Percentiles rank a stretch among this genome's conserved stretches.
Conservation (phyloP, 1,140 invertebrate genomes). For the Periplaneta americana region DNA sequence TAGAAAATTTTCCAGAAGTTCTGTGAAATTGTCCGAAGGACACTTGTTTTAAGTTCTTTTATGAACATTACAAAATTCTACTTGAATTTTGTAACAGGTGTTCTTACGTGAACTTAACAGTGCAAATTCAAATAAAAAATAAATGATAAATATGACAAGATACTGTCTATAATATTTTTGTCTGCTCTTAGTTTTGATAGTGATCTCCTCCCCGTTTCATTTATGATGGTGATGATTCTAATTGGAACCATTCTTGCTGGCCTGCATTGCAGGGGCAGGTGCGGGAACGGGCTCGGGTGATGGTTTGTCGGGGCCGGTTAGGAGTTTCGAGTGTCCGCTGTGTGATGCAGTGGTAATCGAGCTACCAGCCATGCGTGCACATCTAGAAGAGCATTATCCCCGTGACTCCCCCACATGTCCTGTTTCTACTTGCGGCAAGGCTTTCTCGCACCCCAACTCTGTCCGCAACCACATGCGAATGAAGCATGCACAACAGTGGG, state of each 20-base stretch:
- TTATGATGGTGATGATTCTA: background rate
- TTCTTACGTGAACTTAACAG: background rate
- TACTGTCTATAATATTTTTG: background rate
- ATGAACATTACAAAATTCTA: background rate
- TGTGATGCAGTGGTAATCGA: slow-evolving; percentile 57
- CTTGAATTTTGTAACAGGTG: background rate
- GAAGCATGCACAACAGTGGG: slow-evolving; percentile 72
- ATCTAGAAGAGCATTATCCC: slow-evolving; percentile 74
- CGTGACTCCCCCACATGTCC: slow-evolving; percentile 73
- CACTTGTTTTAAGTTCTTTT: background rate
- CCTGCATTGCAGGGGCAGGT: slow-evolving; percentile 17
- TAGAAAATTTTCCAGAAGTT: background rate
- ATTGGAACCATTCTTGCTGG: slow-evolving; percentile 18
- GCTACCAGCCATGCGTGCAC: slow-evolving; percentile 57
- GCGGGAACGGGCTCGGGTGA: background rate
- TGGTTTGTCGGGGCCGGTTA: slow-evolving; percentile 1
- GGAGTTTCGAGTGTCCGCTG: slow-evolving; percentile 52
- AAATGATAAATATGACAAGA: background rate
- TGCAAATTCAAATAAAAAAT: background rate
- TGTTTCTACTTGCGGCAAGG: slow-evolving; percentile 62
- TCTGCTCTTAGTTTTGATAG: background rate
- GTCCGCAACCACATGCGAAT: slow-evolving; percentile 78
- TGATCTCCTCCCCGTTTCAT: background rate
- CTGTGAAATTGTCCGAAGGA: background rate
- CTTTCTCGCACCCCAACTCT: slow-evolving; percentile 74